Conservation (phyloP, 1,140 invertebrate genomes). For the Globodera ellingtonae region DNA sequence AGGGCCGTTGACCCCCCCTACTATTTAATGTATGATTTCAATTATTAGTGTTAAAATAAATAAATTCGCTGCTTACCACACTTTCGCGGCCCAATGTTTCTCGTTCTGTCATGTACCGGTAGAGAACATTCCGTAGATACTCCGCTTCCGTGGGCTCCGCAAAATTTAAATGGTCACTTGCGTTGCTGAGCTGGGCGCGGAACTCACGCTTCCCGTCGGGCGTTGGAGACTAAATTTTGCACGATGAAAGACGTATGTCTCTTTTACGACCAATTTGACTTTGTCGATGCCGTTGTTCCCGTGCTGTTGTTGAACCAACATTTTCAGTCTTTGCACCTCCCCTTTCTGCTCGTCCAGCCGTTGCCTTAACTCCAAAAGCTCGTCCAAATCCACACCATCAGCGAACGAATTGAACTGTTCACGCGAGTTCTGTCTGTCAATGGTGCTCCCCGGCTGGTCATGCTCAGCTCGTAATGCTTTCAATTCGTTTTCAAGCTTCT, state of each 20-base stretch:
- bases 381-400: constrained; percentile 24
- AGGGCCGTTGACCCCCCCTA: too few species aligned
- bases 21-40: too few species aligned
- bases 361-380: constrained; percentile 14
- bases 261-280: neutral
- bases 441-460: neutral
- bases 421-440: neutral
- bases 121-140: constrained; percentile 40
- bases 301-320: constrained; percentile 2
- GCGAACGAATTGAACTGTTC: constrained; percentile 5
- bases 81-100: constrained; percentile 36
- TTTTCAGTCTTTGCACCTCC: constrained; percentile 12
- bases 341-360: constrained; percentile 15
- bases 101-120: constrained; percentile 39
- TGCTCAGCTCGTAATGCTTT: constrained; percentile 11
- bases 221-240: neutral
- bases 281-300: neutral
- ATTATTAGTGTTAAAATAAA: too few species aligned
- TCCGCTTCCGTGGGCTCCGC: constrained; percentile 36
- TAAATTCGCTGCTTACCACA: constrained; percentile 17
- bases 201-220: constrained; percentile 9
- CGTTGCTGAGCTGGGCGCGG: constrained; percentile 4
- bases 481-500: constrained; percentile 26
- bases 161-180: constrained; percentile 29
- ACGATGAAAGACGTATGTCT: neutral